phyloP scores from a whole-genome alignment of 2,113 vertebrate genomes.

The Leptobrachium leishanense region DNA sequence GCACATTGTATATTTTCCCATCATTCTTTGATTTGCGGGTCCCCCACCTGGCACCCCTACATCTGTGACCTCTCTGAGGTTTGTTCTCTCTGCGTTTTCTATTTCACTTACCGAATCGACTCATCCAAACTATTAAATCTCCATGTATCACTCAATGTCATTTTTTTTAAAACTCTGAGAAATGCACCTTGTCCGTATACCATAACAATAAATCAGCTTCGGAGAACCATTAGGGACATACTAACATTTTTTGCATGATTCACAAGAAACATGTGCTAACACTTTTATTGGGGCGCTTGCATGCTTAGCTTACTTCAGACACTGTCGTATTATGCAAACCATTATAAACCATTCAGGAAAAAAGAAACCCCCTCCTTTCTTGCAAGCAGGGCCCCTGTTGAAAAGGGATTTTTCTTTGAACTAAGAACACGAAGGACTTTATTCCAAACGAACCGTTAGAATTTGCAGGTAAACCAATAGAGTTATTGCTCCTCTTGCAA shows the following conservation, averaged over 20 bases:
- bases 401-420: too few species aligned
- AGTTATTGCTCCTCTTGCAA: too few species aligned
- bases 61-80: conserved; percentile 9
- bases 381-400: too few species aligned
- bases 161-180: conserved; percentile 21
- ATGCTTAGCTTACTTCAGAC: conserved; percentile 20
- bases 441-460: too few species aligned
- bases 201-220: conserved; percentile 40
- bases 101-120: conserved; percentile 17
- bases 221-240: conserved; percentile 28
- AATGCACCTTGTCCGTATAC: conserved; percentile 33
- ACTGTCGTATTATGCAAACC: conserved; percentile 5
- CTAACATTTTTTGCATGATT: conserved; percentile 36
- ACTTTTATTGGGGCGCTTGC: conserved; percentile 23
- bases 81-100: conserved; percentile 15
- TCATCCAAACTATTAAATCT: conserved; percentile 34
- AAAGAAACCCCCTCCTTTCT: not conserved
- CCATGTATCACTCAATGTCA: conserved; percentile 25
- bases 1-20: not conserved
- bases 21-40: conserved; percentile 11
- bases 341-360: conserved; percentile 4
- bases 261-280: conserved; percentile 39
- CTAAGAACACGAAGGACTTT: too few species aligned
- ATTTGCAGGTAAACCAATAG: too few species aligned
- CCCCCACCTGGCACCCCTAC: conserved; percentile 8